These are phyloP conservation scores for Gymnothorax javanicus DNA, from an alignment of 2,797 vertebrate species.

Conservation along the genomic window DNA sequence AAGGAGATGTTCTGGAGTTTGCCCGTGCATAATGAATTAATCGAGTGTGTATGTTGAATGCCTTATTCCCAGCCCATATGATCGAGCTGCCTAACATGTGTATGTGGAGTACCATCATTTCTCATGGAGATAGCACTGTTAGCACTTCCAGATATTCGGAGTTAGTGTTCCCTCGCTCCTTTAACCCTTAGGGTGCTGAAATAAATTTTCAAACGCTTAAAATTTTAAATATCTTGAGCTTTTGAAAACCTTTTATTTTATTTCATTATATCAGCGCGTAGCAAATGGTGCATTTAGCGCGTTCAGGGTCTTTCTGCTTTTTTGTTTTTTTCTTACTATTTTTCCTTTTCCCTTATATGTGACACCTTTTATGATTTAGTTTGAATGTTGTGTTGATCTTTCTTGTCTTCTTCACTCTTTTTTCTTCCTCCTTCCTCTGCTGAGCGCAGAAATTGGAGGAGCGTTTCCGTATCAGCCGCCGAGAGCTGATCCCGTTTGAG, in stretches of 20 bases:
- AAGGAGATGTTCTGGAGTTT: not conserved
- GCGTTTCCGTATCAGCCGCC: constrained; percentile 90
- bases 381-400: constrained; percentile 5
- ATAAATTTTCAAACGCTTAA: no score
- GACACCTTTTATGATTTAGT: not conserved
- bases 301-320: not conserved
- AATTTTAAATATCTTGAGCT: no score
- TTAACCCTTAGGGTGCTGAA: no score
- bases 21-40: not conserved
- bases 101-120: not conserved
- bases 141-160: not conserved
- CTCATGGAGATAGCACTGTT: not conserved
- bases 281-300: no score
- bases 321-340: not conserved
- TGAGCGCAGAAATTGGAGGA: constrained; percentile 89
- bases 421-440: not conserved
- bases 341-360: constrained; percentile 4
- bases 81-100: not conserved
- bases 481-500: constrained; percentile 91
- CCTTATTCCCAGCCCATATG: not conserved
- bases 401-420: not conserved
- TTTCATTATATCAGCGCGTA: no score
- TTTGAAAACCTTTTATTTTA: no score
- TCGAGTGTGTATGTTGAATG: not conserved
- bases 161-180: not conserved